Conservation (phyloP, 1,140 invertebrate species). For the Caenorhabditis inopinata region DNA sequence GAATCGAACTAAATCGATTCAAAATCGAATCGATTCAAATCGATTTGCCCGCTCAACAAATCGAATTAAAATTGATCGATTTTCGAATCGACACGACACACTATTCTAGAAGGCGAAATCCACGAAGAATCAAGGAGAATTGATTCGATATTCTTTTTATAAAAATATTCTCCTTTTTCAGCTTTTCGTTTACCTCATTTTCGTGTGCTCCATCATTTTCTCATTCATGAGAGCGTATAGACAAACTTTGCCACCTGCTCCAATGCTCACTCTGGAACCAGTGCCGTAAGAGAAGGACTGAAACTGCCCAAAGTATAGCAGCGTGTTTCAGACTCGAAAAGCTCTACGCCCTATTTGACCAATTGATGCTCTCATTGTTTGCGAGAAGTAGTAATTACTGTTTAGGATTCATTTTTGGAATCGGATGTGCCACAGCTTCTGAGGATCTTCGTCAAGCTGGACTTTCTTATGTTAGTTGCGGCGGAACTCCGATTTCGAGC, state of each 20-base stretch:
- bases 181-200: not conserved
- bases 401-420: conserved; percentile 42
- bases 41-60: too few relatives aligned
- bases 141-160: too few relatives aligned
- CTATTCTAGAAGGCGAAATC: too few relatives aligned
- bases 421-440: conserved; percentile 5
- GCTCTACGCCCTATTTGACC: conserved; percentile 18
- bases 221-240: conserved; percentile 33
- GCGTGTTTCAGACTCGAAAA: not conserved
- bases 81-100: too few relatives aligned
- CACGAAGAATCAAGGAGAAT: too few relatives aligned
- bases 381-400: conserved; percentile 8
- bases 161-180: not conserved
- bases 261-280: conserved; percentile 44
- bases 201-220: conserved; percentile 19
- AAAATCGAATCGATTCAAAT: too few relatives aligned
- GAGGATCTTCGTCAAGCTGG: not conserved
- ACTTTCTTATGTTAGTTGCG: not conserved
- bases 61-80: too few relatives aligned
- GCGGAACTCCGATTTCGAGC: too few relatives aligned
- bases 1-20: too few relatives aligned
- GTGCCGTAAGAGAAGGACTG: conserved; percentile 44
- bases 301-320: not conserved
- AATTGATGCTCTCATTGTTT: not conserved
- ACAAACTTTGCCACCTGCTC: conserved; percentile 42